Evolutionary conservation across 2,888 invertebrate genomes (phyloP), one percentile per base, ranked within the genome.

Genomic region (Cantharis nigra): DNA sequence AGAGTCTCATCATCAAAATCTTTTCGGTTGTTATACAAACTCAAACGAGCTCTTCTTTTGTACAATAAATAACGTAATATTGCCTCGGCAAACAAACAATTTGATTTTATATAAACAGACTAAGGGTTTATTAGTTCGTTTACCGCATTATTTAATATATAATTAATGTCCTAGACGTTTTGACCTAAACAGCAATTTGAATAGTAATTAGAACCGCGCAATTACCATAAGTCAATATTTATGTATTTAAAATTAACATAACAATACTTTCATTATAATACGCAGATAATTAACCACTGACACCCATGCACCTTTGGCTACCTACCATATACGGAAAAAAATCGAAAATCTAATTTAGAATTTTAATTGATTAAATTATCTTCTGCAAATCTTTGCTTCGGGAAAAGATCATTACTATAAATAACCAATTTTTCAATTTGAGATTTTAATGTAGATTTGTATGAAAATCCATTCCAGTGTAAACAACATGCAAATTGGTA

Each of bases 401-500:
- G 67, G 63, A 30, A 70, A 75, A 78, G 65, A 23, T 23, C 65
- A 78, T 78, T 78, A 76, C 75, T 78, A 78, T 78, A 78, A 73
- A 73, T 73, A 76, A 75, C 80, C 80, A 82, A 81, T 83, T 83
- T 83, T 83, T 83, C 83, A 83, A 83, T 83, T 83, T 83, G 78
- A 83, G 82, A 83, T 82, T 82, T 81, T 81, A 82, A 80, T 81
- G 81, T 80, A 83, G 83, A 83, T 83, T 82, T 78, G 81, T 80
- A 81, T 82, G 82, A 80, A 83, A 83, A 83, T 83, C 82, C 81
- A 80, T 74, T 75, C 79, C 79, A 83, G 79, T 81, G 83, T 83
- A 83, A 83, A 83, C 83, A 83, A 82, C 81, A 83, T 82, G 83
- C 82, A 83, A 83, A 83, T 83, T 83, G 83, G 83, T 82, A 83